Base-by-base conservation (phyloP, 2,113 vertebrate genomes). In the Megaceryle maxima region DNA sequence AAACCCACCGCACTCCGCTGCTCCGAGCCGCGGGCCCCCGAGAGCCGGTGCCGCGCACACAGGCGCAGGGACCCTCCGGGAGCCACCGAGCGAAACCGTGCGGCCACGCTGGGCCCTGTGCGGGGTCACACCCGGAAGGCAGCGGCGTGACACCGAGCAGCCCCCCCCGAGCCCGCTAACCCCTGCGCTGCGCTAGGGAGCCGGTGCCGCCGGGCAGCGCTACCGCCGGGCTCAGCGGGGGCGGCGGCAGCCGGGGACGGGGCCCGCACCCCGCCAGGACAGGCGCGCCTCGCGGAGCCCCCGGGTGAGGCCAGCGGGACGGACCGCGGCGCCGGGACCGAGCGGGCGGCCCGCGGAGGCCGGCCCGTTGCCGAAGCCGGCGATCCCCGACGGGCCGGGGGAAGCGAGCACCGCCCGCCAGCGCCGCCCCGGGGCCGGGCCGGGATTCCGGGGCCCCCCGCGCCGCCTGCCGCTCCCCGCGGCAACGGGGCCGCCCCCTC, bases 1-100 rank as follows among this genome's bases (percentile, higher is more conserved):
- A 33, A 25, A 6, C 2, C 18, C 37, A 3, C 5, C 6, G 7
- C 5, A 10, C 1, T 2, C 10, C 10, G n/a, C 5, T n/a, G 5
- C 50, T 16, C 13, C 28, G 3, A 29, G 46, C 16, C 2, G 31
- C 48, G 16, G 41, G 18, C 11, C 43, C 39, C 53, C 16, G 37
- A 25, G 16, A 37, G 35, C 57, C 57, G 74, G 44, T 24, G 35
- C 59, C 46, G 44, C 62, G 8, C 31, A 25, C 18, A 26, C n/a
- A 4, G 10, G 9, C 31, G 22, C 56, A 14, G 31, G 37, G 56
- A 51, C 51, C 19, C 24, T 39, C 60, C 33, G 67, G 29, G 35
- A 29, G 22, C 25, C 48, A 5, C 33, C 19, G 21, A 48, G 13
- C 9, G 16, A 29, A 35, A 37, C 37, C 59, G 29, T 35, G 59